Conservation (phyloP, 1,140 invertebrate genomes). For the Drosophila pseudoananassae region DNA sequence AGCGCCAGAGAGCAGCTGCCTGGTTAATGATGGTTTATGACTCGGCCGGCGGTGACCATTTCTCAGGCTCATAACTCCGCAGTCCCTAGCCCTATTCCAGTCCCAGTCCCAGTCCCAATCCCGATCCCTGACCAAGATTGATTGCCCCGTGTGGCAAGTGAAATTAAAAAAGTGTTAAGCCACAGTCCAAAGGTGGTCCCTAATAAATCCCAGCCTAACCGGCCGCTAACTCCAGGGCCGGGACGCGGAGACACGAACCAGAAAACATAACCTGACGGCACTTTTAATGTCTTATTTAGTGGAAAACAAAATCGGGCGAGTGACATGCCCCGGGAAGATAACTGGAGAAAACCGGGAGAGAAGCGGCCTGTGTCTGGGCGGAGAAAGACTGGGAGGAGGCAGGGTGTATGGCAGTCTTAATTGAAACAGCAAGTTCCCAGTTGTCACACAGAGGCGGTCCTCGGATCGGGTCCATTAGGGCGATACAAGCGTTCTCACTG, state of each 20-base stretch:
- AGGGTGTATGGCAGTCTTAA: slow-evolving; percentile 48
- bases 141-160: slow-evolving; percentile 73
- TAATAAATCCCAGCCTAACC: slow-evolving; percentile 65
- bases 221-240: slow-evolving; percentile 13
- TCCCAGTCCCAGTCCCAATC: slow-evolving; percentile 29
- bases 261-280: slow-evolving; percentile 62
- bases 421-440: slow-evolving; percentile 63
- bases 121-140: slow-evolving; percentile 54
- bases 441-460: slow-evolving; percentile 43
- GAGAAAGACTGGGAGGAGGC: slow-evolving; percentile 12
- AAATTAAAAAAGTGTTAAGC: slow-evolving; percentile 80
- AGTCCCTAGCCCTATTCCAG: neutral
- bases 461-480: slow-evolving; percentile 58
- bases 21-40: slow-evolving; percentile 77
- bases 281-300: slow-evolving; percentile 82
- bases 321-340: slow-evolving; percentile 68
- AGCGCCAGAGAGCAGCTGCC: slow-evolving; percentile 43
- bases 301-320: slow-evolving; percentile 77
- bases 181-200: slow-evolving; percentile 65
- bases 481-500: slow-evolving; percentile 64
- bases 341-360: slow-evolving; percentile 27
- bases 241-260: slow-evolving; percentile 17
- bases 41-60: slow-evolving; percentile 47
- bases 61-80: slow-evolving; percentile 71
- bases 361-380: neutral